Evolutionary conservation across 2,888 invertebrate species (phyloP), one percentile per base, ranked within the genome.

Genomic region (Melangyna quadrimaculata): DNA sequence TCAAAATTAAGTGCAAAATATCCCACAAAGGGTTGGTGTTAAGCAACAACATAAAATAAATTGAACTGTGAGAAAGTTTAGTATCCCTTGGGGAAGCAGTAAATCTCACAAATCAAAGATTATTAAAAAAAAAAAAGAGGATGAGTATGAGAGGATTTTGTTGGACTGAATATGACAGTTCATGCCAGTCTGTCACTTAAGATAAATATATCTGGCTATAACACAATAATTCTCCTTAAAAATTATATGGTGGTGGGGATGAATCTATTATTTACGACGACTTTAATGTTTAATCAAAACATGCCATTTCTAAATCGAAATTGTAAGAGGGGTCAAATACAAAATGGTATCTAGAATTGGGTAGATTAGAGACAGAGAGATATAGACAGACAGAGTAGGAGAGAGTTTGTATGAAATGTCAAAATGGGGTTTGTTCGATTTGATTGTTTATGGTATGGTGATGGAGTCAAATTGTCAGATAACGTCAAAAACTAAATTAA

Each of bases 171-270:
- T 63, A n/a, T 63, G 63, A 43, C 63, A 63, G 40, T 63, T 63
- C 24, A 63, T 63, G 63, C 45, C 63, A 63, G 43, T 63, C 27
- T 63, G 63, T 63, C 63, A 63, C 63, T 63, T 43, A 43, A 45
- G 43, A 29, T 43, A 63, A n/a, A 43, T 43, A 63, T 7, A 10
- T 61, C 22, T 59, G 22, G 12, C 37, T 24, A 61, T 17, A 40
- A 43, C 40, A 40, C 8, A 61, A 43, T 40, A n/a, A 61, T 63
- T 24, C 17, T 7, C 22, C n/a, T 14, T 8, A 10, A 17, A 29
- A n/a, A 35, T 35, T 7, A 27, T 51, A 19, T 9, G 24, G 7
- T 35, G 19, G 19, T 35, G 19, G 19, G 19, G 22, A 57, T 55
- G n/a, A 59, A 59, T 59, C n/a, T 59, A 37, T 59, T 37, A 59